Conservation (phyloP, 2,113 vertebrate species). For the Hippocampus zosterae region DNA sequence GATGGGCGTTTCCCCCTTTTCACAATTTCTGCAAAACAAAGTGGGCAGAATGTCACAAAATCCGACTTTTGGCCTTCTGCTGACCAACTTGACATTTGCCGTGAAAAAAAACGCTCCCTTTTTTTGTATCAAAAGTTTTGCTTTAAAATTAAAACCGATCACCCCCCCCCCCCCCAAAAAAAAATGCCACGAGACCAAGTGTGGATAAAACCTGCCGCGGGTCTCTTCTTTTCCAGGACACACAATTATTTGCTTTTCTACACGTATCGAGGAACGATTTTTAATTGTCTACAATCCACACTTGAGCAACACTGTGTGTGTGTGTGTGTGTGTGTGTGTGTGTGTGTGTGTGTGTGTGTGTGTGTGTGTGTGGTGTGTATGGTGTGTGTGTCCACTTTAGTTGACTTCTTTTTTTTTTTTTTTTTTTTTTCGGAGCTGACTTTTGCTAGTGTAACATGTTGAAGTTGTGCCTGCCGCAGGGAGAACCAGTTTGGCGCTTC, state of each 20-base stretch:
- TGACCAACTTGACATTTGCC: neutral
- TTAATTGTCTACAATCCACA: neutral
- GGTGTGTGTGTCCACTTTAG: constrained; percentile 11
- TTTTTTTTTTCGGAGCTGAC: too few species aligned
- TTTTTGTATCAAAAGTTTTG: neutral
- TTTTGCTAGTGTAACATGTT: neutral
- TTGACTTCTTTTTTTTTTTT: too few species aligned
- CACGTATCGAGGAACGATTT: too few species aligned
- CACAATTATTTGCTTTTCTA: too few species aligned
- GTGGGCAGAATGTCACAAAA: neutral
- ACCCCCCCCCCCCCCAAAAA: neutral
- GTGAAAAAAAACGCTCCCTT: too few species aligned
- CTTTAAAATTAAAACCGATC: neutral
- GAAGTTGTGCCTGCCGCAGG: neutral
- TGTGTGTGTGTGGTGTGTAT: constrained; percentile 10
- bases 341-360: constrained; percentile 16
- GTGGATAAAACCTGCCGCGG: neutral
- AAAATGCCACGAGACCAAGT: neutral
- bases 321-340: constrained; percentile 22
- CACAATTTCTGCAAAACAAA: neutral
- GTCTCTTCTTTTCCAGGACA: neutral
- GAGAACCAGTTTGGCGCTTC: neutral
- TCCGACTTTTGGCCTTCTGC: neutral
- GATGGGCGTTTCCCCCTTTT: neutral
- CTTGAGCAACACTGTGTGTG: neutral